Base-by-base conservation (phyloP, 1,140 invertebrate genomes). In the Drosophila kepulauana region DNA sequence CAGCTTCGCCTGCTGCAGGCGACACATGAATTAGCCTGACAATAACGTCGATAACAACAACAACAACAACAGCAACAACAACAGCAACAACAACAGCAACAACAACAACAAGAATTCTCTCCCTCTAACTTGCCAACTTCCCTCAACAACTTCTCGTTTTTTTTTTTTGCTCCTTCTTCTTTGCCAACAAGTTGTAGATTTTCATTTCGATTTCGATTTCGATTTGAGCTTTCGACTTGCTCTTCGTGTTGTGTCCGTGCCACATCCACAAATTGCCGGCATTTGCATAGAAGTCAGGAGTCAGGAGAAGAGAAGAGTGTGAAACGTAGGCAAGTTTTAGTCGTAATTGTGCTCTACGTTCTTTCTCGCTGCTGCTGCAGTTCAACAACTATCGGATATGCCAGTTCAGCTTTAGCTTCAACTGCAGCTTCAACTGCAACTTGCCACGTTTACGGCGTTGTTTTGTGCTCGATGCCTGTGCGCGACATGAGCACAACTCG, bases 1-100 rank as follows among this genome's bases (percentile, higher is more conserved):
- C 68, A 82, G 79, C 64, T 38, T 66, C 67, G 68, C 54, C 67
- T 87, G 74, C 85, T 88, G 85, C 81, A 89, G 68, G 57, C 85
- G 85, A 88, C 85, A 88, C 85, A 88, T 89, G 85, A 88, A 89
- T 88, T 88, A 88, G 85, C 86, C 78, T 71, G 71, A 88, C 86
- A 88, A 88, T 89, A 52, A 61, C 59, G 56, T 70, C 72, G 80
- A 82, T 82, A 76, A 68, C 81, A 59, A 58, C 46, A 65, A 59
- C 1, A 8, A 7, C 33, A 33, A 7, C 33, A 33, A 33, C 33
- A 25, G 3, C 20, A 25, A 25, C 20, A 25, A 0, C 20, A 25
- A 25, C 20, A 25, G 2, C 20, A 20, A 20, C 3, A 20, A 4
- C 20, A 20, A 20, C 16, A 20, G 16, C 16, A 20, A 20, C 20